A percentile compares a stretch with the other conserved stretches of the same genome.
Conservation (phyloP, 2,888 invertebrate genomes). For the Thyatira batis region DNA sequence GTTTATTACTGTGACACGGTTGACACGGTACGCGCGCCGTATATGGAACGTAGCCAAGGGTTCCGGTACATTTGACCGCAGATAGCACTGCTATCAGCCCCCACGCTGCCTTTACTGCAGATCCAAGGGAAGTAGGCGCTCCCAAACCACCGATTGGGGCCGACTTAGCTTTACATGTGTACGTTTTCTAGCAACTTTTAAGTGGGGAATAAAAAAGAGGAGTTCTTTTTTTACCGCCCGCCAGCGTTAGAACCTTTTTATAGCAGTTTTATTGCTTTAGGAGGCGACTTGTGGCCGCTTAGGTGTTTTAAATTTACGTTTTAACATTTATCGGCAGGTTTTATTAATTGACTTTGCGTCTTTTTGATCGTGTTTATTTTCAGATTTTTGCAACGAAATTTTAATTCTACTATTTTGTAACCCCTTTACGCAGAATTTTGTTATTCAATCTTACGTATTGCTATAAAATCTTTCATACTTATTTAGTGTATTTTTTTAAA, state of each 20-base stretch:
- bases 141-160: slow-evolving; percentile 53
- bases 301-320: slow-evolving; percentile 29
- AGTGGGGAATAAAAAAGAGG: slow-evolving; percentile 58
- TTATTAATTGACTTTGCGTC: slow-evolving; percentile 22
- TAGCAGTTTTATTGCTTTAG: slow-evolving; percentile 16
- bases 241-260: slow-evolving; percentile 37
- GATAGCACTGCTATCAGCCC: slow-evolving; percentile 43
- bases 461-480: too few species aligned
- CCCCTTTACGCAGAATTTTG: slow-evolving; percentile 96
- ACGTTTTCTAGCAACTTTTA: slow-evolving; percentile 58
- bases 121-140: slow-evolving; percentile 34
- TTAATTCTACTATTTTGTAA: slow-evolving; percentile 26
- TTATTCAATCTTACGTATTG: too few species aligned
- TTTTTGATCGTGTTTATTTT: slow-evolving; percentile 13
- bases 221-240: slow-evolving; percentile 39
- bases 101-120: slow-evolving; percentile 18
- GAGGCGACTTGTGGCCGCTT: slow-evolving; percentile 33
- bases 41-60: slow-evolving; percentile 41
- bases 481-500: too few species aligned
- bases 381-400: slow-evolving; percentile 3
- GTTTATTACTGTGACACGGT: background rate
- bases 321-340: slow-evolving; percentile 25
- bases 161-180: slow-evolving; percentile 55
- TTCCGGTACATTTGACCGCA: slow-evolving; percentile 36
- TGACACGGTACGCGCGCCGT: background rate